Evolutionary conservation across 2,888 invertebrate species (phyloP), one percentile per base, ranked within the genome.

Genomic region (Ametastegia equiseti): DNA sequence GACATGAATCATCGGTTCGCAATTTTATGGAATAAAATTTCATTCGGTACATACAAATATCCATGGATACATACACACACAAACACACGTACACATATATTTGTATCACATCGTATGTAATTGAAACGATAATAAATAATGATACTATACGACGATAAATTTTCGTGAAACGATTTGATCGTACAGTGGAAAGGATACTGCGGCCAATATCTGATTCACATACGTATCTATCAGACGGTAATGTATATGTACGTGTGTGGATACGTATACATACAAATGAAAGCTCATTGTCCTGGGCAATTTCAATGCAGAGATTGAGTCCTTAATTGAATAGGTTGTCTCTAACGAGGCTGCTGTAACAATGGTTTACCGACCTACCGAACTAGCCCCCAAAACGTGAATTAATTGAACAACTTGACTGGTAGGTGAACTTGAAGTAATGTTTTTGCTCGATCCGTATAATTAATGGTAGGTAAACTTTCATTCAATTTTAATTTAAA

Each of bases 241-340:
- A 60, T 19, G 36, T 33, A n/a, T 67, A 39, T 39, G n/a, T 39
- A 4, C 19, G n/a, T 39, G 39, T 67, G n/a, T 39, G 39, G 9
- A 11, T 39, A 36, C 67, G 54, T n/a, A 15, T 23, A 4, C 7
- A 11, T 39, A 67, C 65, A 39, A 39, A 39, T 19, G 67, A 36
- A 36, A 71, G 45, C 30, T 42, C 71, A 47, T 47, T 71, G 71
- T 27, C 47, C 30, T 47, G 7, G 27, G n/a, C 27, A 39, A 67
- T 67, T 67, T 67, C 67, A 67, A 67, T 39, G 27, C 19, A 19
- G 19, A 67, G 69, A 39, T 71, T 71, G 69, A 42, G 69, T 45
- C 39, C 69, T 71, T 45, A 71, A 71, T 71, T 71, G 69, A 71
- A 71, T 30, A 42, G 69, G 45, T 71, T 71, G 45, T 71, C 69